Evolutionary conservation across 2,888 invertebrate species (phyloP), one percentile per base, ranked within the genome.

Genomic region (Cheilosia grossa): DNA sequence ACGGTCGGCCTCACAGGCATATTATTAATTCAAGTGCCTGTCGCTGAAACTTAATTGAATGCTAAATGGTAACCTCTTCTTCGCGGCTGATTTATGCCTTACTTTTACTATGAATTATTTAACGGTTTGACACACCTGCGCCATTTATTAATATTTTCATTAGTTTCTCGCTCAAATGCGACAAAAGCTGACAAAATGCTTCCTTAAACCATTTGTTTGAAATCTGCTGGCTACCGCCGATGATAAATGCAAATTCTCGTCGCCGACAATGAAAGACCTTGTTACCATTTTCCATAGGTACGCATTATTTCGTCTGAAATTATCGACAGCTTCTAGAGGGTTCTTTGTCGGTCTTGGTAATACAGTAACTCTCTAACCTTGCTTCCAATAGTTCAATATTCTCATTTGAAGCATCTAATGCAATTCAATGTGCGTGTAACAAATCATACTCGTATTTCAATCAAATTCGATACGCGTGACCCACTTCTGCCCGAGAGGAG

Each of bases 391-490:
- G 78, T 64, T 64, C 72, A 79, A 72, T 73, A 56, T 40, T 72
- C 78, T 72, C 15, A 42, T 56, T 61, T 42, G n/a, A 17, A 61
- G 17, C 78, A 73, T 73, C 72, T 42, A 73, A 21, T 79, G 79
- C 82, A 83, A 80, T 73, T 51, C 27, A 24, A 72, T 54, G 21
- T 27, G 33, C 58, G 42, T 73, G 33, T 56, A 42, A 27, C 54
- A 61, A 53, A 72, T 79, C 66, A 79, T 78, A 2, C 21, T 21
- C 21, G 21, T 21, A 82, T 79, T 73, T 73, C 82, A 82, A 82
- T 83, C 49, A 74, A 75, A 63, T 59, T 59, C 69, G 75, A 80
- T 74, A 73, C 80, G 69, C 59, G 53, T 83, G 83, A 83, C 83
- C 83, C 70, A 83, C 83, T 73, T 83, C 69, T 80, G 64, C 56